Base-by-base conservation (phyloP, 2,113 vertebrate genomes). In the Peucedramus taeniatus region DNA sequence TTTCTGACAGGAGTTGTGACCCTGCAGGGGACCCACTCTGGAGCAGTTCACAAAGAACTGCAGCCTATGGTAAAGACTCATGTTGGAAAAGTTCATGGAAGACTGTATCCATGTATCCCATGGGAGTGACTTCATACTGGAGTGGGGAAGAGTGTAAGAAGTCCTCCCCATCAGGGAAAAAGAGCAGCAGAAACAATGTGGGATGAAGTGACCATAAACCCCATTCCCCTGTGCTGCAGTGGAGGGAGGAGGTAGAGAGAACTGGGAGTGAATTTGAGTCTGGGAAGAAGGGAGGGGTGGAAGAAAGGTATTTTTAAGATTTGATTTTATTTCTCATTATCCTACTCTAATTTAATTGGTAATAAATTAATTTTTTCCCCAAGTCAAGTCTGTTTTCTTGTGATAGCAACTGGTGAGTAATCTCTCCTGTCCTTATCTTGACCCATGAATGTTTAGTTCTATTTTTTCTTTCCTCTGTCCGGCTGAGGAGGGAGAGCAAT, bases 131-230 rank as follows among this genome's bases (percentile, higher is more conserved):
- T 8, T 50, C 42, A 42, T 22, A 64, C 6, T 51, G 60, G 37
- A 50, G 18, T 0, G 1, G 15, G 13, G 14, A 59, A 57, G 18
- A 50, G 2, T 33, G 12, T 33, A n/a, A 72, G 20, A 35, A 72
- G 27, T 23, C 22, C 35, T 50, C 2, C 14, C 18, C 6, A 17
- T 13, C 8, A 74, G 22, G 27, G 50, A 31, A 35, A 57, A 57
- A 49, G 42, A 37, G 10, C 0, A 1, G 22, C 27, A 65, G 31
- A 72, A 35, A 37, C 2, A 26, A 35, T 0, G 1, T 26, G 5
- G 27, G n/a, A 60, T 75, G 24, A 47, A 82, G 13, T 22, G 24
- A 60, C 7, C 0, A 0, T 44, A 75, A 61, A 45, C 3, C 9
- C 15, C 14, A 37, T 33, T 42, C 11, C 13, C 7, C 27, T 44